These are phyloP conservation scores for Rallus limicola DNA, from an alignment of 2,113 vertebrate genomes.

Conservation along the genomic window DNA sequence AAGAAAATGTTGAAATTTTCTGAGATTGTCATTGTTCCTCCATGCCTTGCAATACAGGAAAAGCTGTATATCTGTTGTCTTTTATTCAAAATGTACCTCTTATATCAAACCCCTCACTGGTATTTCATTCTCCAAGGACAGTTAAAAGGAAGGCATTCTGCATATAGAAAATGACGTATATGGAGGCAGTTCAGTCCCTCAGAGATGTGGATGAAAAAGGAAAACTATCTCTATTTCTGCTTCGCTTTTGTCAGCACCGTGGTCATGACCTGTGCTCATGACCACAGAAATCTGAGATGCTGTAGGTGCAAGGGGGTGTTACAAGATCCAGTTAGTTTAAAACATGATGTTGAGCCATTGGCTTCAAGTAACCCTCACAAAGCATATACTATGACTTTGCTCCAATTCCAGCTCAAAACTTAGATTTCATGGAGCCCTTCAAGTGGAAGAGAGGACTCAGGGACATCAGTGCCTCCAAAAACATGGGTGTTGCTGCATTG, in stretches of 20 bases:
- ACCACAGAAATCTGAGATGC: background rate
- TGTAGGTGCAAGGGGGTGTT: background rate
- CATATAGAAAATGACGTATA: background rate
- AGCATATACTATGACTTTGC: background rate
- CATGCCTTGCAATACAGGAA: background rate
- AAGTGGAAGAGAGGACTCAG: background rate
- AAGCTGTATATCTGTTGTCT: background rate
- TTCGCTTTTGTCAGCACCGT: background rate
- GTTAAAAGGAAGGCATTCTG: background rate
- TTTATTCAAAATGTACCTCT: background rate
- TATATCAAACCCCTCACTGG: background rate
- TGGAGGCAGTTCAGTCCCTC: background rate
- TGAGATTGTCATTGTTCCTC: background rate
- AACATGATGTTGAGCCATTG: background rate
- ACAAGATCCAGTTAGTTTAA: background rate
- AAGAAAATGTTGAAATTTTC: background rate
- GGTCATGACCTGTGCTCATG: fast-evolving
- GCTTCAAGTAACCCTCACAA: background rate
- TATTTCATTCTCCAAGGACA: background rate
- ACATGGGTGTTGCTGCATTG: background rate
- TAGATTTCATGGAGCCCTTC: background rate
- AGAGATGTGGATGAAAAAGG: background rate
- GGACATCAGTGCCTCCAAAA: background rate
- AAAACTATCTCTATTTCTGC: background rate
- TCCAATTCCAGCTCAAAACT: background rate